These are phyloP conservation scores for Okapia johnstoni DNA, from an alignment of 2,113 vertebrate genomes.

Conservation along the genomic window DNA sequence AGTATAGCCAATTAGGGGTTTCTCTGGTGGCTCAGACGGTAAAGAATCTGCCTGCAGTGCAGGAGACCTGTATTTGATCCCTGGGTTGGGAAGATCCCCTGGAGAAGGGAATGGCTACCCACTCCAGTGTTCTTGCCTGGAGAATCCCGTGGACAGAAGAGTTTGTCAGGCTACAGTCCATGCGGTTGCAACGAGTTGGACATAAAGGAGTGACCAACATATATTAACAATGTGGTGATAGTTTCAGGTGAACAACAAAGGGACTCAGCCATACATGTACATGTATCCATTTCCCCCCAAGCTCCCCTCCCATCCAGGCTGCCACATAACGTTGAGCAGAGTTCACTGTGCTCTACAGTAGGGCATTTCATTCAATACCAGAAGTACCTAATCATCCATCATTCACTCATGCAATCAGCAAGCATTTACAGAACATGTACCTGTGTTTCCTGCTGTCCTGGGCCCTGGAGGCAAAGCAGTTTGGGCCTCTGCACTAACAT, in stretches of 20 bases:
- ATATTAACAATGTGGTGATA: not conserved
- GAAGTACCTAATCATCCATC: not conserved
- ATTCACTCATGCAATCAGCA: not conserved
- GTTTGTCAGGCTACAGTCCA: not conserved
- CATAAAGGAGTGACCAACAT: not conserved
- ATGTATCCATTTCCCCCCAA: not conserved
- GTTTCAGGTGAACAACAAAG: not conserved
- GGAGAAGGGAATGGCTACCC: not conserved
- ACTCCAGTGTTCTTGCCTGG: not conserved
- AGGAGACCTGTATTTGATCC: not conserved
- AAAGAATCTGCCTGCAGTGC: not conserved
- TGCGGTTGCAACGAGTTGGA: not conserved
- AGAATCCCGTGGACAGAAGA: not conserved
- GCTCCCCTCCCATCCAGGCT: not conserved
- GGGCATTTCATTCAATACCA: not conserved
- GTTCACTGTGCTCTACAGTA: not conserved
- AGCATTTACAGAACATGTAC: accelerated
- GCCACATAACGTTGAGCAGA: not conserved
- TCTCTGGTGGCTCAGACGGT: not conserved
- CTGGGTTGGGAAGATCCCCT: not conserved
- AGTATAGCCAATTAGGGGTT: not conserved
- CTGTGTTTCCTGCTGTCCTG: not conserved
- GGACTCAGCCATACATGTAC: not conserved
- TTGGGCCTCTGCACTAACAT: not conserved
- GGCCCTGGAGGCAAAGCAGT: not conserved